Percentiles rank a stretch among this genome's conserved stretches.
Conservation (phyloP, 1,140 invertebrate genomes). For the Pteromalus puparum region DNA sequence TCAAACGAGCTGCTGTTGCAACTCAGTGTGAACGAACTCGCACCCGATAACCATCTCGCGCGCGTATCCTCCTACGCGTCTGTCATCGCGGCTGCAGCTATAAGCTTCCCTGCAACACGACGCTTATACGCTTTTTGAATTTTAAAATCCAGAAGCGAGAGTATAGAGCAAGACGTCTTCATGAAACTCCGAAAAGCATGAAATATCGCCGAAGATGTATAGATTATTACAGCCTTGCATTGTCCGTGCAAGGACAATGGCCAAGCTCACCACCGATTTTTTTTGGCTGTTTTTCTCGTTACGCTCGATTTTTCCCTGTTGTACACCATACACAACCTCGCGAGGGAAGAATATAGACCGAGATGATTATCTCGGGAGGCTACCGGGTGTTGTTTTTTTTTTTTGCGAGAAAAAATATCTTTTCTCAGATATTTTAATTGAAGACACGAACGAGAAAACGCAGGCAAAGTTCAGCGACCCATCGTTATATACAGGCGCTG, state of each 20-base stretch:
- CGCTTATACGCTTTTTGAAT: slow-evolving; percentile 48
- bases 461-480: background rate
- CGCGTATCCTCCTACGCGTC: slow-evolving; percentile 20
- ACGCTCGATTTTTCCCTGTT: slow-evolving; percentile 43
- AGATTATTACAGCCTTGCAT: slow-evolving; percentile 62
- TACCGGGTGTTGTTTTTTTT: background rate
- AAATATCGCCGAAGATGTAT: too few relatives aligned
- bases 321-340: background rate
- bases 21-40: background rate
- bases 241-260: slow-evolving; percentile 68
- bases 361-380: slow-evolving; percentile 21
- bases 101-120: background rate
- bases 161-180: too few relatives aligned
- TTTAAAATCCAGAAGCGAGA: slow-evolving; percentile 54
- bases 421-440: background rate
- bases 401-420: background rate
- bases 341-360: slow-evolving; percentile 13
- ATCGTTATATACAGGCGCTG: too few relatives aligned
- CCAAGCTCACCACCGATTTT: slow-evolving; percentile 52
- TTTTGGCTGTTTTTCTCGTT: slow-evolving; percentile 39
- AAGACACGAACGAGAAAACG: background rate
- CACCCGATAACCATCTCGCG: background rate
- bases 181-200: too few relatives aligned
- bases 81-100: too few relatives aligned
- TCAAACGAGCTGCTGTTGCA: background rate